Evolutionary conservation across 2,113 vertebrate genomes (phyloP).

Genomic region (Turnix velox): DNA sequence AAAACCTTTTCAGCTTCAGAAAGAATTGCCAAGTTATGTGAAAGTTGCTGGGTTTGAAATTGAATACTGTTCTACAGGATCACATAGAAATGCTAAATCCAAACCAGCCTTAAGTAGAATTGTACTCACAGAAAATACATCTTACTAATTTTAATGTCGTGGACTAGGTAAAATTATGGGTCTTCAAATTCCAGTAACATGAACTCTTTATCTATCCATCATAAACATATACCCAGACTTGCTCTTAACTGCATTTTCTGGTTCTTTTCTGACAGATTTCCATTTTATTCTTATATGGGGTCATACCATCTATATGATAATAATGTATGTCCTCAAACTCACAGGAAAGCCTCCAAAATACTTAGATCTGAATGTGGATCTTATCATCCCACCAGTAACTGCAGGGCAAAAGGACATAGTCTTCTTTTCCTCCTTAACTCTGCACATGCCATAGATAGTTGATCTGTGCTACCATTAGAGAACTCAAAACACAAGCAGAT

Average conservation of each 20-base stretch:
- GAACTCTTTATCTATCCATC: background rate
- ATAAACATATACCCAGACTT: background rate
- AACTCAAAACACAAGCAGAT: background rate
- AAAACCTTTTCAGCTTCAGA: background rate
- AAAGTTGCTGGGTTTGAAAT: background rate
- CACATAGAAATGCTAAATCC: background rate
- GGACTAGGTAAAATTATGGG: background rate
- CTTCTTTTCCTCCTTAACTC: background rate
- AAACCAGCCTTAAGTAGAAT: background rate
- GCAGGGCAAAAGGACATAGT: background rate
- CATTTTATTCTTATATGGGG: background rate
- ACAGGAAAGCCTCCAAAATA: background rate
- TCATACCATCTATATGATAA: background rate
- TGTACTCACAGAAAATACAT: background rate
- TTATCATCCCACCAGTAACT: background rate
- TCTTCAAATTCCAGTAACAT: background rate
- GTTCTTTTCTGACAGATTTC: background rate
- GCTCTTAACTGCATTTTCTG: constrained; percentile 30
- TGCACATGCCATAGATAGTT: background rate
- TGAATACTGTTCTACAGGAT: background rate
- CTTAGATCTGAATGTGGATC: background rate
- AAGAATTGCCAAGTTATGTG: background rate
- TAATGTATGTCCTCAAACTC: background rate
- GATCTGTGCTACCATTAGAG: background rate
- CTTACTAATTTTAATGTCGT: background rate